Evolutionary conservation across 2,797 vertebrate species (phyloP), one percentile per base, ranked within the genome.

Genomic region (Stomatorhinus walkeri): DNA sequence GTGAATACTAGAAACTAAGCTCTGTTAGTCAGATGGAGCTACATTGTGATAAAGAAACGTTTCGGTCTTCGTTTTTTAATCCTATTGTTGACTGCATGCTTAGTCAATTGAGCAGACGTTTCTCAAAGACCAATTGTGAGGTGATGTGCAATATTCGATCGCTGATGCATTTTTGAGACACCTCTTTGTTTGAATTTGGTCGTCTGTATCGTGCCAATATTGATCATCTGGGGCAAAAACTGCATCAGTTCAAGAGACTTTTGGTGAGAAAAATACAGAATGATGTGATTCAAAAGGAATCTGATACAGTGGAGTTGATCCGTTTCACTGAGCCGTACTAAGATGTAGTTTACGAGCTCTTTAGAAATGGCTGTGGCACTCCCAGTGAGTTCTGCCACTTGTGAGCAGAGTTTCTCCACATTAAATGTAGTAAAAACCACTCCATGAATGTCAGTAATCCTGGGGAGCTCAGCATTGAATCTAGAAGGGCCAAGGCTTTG

Each of bases 181-280:
- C 16, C 14, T 5, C 49, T 81, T 48, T 88, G 52, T 88, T 90
- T 89, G 3, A 56, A 72, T 89, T 88, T 90, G 54, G 64, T 85
- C 4, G 9, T 56, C 52, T 48, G 32, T 84, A 89, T 85, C 22
- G 76, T 36, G 49, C 86, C 59, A 79, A 51, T 40, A 51, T 88
- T 88, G 81, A 89, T 32, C 51, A 88, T 8, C 24, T 88, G 48
- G 87, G 79, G 56, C 56, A 89, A 40, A 87, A 89, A 28, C 72
- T 89, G 68, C 88, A 83, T 83, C n/a, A 36, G 40, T 51, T 83
- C 48, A 87, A 28, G 28, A 7, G 7, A 19, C 22, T 87, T 83
- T 64, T 91, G 86, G 6, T 88, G 10, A 64, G 43, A 46, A 88
- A 89, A 87, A 85, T 85, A 83, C 56, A 89, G 32, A 83, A 0